Conservation (phyloP, 2,113 vertebrate genomes). For the Xiphorhynchus elegans region DNA sequence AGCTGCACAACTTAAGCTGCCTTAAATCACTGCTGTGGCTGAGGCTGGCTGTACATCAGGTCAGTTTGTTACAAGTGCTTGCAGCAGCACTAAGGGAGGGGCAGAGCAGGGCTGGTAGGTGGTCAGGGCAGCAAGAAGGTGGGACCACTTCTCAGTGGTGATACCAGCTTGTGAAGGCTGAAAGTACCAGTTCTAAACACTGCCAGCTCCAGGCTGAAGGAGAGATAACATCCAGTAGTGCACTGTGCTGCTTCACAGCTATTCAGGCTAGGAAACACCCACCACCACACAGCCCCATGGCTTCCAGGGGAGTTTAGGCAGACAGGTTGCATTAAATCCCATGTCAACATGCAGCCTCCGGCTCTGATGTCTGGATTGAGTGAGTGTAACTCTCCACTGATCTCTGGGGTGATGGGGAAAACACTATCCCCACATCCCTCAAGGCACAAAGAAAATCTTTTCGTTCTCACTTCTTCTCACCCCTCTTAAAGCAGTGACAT, state of each 20-base stretch:
- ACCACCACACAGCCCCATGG: not conserved
- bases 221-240: not conserved
- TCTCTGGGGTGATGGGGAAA: not conserved
- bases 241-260: not conserved
- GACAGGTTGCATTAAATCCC: constrained; percentile 2
- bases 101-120: not conserved
- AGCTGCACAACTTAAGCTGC: not conserved
- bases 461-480: not conserved
- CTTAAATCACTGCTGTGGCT: not conserved
- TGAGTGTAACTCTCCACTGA: not conserved
- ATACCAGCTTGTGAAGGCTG: not conserved
- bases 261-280: not conserved
- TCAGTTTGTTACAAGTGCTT: not conserved
- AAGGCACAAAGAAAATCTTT: constrained; percentile 5
- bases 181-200: not conserved
- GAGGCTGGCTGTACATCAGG: not conserved
- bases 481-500: not conserved
- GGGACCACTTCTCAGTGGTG: not conserved
- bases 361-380: not conserved
- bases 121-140: not conserved
- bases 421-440: not conserved
- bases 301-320: not conserved
- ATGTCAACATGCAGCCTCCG: not conserved
- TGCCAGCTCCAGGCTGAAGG: not conserved
- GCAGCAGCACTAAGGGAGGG: not conserved